Base-by-base conservation (phyloP, 2,797 vertebrate genomes). In the Alectoris magna region DNA sequence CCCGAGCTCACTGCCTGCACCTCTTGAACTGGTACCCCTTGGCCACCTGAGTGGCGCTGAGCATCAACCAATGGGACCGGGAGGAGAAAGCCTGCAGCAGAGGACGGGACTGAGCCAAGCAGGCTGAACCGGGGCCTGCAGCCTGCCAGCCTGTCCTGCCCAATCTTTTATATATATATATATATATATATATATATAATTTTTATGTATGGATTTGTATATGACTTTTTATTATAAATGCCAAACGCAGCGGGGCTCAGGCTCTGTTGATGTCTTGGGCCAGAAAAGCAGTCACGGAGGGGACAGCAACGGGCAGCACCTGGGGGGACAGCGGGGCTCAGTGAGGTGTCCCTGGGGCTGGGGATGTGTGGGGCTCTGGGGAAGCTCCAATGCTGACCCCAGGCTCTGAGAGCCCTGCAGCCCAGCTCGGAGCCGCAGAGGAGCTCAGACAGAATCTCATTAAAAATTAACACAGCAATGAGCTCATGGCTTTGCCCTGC, bases 381-480 rank as follows among this genome's bases (percentile, higher is more conserved):
- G 27, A 13, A 18, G 55, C 41, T 31, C 14, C 6, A 27, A 18
- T 53, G 26, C 24, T 44, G 29, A 16, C 15, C 15, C 2, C 4
- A 24, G 56, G 19, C 71, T 51, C 70, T 53, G 67, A 77, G 14
- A 19, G 31, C 15, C 38, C 39, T 29, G 22, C 56, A 66, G 34
- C 79, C 59, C 79, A 71, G 62, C 27, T 39, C 8, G 38, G 26
- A 29, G 39, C 62, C 27, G 19, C 39, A 6, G 18, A 75, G 58
- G 74, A 89, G 75, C 81, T 94, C 91, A 94, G 91, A 97, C 96
- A 96, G 90, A 78, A 84, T 43, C 87, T 93, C 70, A 98, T 98
- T 97, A 98, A 98, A 98, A 97, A 98, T 98, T 97, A 88, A 97
- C 97, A 92, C 95, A 96, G 95, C 46, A 15, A 79, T 97, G 97